Percentiles rank a stretch among this genome's conserved stretches.
These are phyloP conservation scores for Drosophila incognita DNA, from an alignment of 2,888 invertebrate species.

Conservation along the genomic window DNA sequence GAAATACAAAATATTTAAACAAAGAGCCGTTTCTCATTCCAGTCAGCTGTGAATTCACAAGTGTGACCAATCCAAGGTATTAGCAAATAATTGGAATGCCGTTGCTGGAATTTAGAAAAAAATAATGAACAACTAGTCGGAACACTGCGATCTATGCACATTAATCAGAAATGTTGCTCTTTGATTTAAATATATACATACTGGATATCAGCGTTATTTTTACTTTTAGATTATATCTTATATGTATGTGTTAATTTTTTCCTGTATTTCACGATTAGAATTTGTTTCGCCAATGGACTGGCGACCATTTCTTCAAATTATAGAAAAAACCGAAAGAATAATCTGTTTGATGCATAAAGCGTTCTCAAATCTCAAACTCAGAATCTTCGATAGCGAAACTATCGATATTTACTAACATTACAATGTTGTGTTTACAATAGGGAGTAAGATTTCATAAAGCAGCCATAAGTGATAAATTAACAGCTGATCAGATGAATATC, in stretches of 20 bases:
- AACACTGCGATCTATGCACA: background rate
- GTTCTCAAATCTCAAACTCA: too few species aligned
- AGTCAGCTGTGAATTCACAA: background rate
- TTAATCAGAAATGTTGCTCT: background rate
- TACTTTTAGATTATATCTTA: background rate
- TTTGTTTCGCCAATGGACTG: background rate
- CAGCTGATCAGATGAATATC: too few species aligned
- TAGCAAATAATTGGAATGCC: background rate
- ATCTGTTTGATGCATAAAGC: too few species aligned
- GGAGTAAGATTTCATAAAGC: too few species aligned
- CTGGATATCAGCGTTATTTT: background rate
- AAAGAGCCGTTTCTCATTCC: background rate
- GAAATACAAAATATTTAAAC: background rate
- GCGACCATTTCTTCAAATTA: background rate
- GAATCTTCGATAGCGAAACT: too few species aligned
- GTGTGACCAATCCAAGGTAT: background rate
- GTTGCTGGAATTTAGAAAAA: too few species aligned
- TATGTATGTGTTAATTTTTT: background rate
- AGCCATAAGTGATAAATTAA: too few species aligned
- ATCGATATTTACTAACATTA: too few species aligned
- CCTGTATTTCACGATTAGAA: background rate
- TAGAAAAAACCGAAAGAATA: background rate
- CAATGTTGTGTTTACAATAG: too few species aligned
- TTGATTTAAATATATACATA: background rate
- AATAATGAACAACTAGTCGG: too few species aligned